Evolutionary conservation across 1,140 invertebrate species (phyloP).

Genomic region (Macrostomum lignano): DNA sequence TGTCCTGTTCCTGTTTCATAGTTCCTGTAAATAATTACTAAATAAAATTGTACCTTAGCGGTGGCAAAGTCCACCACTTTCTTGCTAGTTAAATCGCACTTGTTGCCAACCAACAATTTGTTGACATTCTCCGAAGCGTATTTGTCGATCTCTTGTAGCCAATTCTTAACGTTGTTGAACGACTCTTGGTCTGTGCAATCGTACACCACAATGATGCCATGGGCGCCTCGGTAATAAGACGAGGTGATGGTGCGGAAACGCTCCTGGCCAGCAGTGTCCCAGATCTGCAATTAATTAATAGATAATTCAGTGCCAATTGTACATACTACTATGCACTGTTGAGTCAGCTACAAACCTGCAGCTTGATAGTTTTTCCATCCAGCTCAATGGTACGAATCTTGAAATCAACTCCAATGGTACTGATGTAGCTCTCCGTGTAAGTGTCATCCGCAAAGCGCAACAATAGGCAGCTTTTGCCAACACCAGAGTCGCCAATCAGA

Average conservation of each 20-base stretch:
- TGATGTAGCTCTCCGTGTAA: constrained; percentile 94
- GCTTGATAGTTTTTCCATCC: constrained; percentile 66
- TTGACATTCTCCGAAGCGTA: constrained; percentile 99
- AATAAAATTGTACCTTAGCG: no score
- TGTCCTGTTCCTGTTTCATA: no score
- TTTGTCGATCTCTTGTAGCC: constrained; percentile 85
- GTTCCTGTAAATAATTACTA: no score
- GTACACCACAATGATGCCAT: constrained; percentile 24
- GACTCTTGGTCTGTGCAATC: constrained; percentile 6
- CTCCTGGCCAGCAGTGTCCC: constrained; percentile 60
- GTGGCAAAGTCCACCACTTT: constrained; percentile 32
- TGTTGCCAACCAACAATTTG: constrained; percentile 87
- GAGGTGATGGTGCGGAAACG: constrained; percentile 38
- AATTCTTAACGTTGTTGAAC: constrained; percentile 8
- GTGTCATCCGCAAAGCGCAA: constrained; percentile 97
- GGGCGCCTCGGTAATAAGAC: constrained; percentile 1
- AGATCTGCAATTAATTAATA: constrained; percentile 32
- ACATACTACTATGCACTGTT: background rate
- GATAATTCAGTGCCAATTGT: background rate
- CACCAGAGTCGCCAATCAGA: constrained; percentile 92
- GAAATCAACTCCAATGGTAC: constrained; percentile 96
- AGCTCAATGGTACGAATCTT: constrained; percentile 99
- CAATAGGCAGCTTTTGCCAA: constrained; percentile 93
- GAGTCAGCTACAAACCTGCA: constrained; percentile 48
- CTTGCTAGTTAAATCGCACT: constrained; percentile 51